Evolutionary conservation across 2,888 invertebrate species (phyloP).

Genomic region (Himalopsyche japonica): DNA sequence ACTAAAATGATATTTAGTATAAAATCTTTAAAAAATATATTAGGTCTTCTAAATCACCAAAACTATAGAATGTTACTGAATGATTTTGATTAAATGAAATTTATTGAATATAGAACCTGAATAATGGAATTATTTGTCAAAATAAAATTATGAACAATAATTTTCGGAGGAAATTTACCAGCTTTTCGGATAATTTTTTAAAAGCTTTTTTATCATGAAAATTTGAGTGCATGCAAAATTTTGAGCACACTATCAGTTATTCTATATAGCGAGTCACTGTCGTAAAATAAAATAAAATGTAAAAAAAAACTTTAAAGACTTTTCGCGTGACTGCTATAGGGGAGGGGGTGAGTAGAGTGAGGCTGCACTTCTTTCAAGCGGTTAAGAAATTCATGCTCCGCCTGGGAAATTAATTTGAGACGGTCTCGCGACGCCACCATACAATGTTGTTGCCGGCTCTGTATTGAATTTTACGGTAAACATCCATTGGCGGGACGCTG

Average conservation of each 20-base stretch:
- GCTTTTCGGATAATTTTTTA: too few species aligned
- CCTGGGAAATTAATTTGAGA: constrained; percentile 41
- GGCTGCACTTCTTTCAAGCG: constrained; percentile 38
- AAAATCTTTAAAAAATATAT: too few species aligned
- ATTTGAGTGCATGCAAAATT: neutral
- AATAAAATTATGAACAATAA: too few species aligned
- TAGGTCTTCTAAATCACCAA: too few species aligned
- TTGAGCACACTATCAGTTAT: neutral
- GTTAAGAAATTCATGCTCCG: constrained; percentile 40
- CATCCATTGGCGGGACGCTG: constrained; percentile 20
- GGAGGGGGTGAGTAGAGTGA: too few species aligned
- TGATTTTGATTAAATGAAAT: too few species aligned
- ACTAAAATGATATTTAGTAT: too few species aligned
- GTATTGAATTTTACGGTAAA: constrained; percentile 36
- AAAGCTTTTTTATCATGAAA: too few species aligned
- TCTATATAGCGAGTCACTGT: neutral
- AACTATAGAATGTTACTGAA: too few species aligned
- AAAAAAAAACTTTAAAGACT: constrained; percentile 4
- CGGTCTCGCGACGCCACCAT: constrained; percentile 27
- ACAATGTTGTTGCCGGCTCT: constrained; percentile 4
- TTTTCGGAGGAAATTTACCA: too few species aligned
- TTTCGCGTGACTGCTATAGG: neutral
- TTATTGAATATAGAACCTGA: too few species aligned
- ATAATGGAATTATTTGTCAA: too few species aligned
- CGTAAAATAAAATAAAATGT: neutral